phyloP scores from a whole-genome alignment of 2,797 vertebrate genomes.

The Chromis chromis region DNA sequence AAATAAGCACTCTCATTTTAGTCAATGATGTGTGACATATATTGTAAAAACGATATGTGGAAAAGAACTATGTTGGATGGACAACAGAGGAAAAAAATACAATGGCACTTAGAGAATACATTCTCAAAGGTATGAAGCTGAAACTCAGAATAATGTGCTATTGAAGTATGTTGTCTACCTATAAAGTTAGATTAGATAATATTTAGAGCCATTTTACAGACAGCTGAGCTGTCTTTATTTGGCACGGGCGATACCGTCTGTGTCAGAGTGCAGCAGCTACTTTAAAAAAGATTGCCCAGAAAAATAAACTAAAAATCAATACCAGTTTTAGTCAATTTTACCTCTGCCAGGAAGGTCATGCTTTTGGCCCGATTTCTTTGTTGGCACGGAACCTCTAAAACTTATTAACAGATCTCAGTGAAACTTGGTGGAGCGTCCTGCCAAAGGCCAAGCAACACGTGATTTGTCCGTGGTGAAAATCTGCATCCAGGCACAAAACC shows the following conservation, averaged over 20 bases:
- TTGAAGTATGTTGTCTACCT: not conserved
- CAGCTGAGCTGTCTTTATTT: not conserved
- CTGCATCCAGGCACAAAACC: constrained; percentile 3
- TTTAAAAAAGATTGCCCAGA: constrained; percentile 17
- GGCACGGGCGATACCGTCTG: not conserved
- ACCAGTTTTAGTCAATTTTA: constrained; percentile 17
- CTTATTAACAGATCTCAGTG: constrained; percentile 25
- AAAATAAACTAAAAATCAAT: constrained; percentile 45
- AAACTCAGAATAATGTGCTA: not conserved
- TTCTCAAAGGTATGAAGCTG: not conserved
- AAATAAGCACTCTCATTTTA: constrained; percentile 17
- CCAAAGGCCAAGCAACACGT: constrained; percentile 16
- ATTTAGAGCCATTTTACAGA: not conserved
- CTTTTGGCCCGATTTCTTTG: constrained; percentile 16
- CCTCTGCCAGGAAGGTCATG: constrained; percentile 22
- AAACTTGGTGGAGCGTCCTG: constrained; percentile 18
- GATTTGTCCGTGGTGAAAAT: constrained; percentile 16
- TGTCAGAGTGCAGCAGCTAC: constrained; percentile 12
- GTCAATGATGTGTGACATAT: constrained; percentile 7
- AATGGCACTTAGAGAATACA: not conserved
- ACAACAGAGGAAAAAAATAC: not conserved
- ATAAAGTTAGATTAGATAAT: not conserved
- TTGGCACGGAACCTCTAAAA: constrained; percentile 34
- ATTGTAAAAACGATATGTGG: not conserved
- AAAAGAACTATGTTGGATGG: not conserved